Evolutionary conservation across 64 coral and sea anemone species (phyloP), one percentile per base, ranked within the genome.

Genomic region (Stylophora pistillata): DNA sequence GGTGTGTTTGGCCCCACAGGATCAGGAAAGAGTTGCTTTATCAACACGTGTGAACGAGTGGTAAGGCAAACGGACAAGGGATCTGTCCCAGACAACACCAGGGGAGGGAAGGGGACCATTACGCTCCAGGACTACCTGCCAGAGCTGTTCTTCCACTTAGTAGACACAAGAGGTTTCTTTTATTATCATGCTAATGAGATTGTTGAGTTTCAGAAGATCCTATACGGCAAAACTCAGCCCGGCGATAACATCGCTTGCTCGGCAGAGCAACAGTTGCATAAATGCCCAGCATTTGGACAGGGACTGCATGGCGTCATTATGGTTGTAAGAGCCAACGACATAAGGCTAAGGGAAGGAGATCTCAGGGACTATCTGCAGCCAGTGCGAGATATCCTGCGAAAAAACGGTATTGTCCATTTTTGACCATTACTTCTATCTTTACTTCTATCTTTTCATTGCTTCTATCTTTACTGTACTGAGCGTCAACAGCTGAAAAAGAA

Each of bases 11-110:
- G 91, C 15, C 91, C 85, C 1, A 93, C 91, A 15, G 91, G 91
- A 26, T 93, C 91, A 13, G 91, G 91, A 1, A 93, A 93, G 66
- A 93, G 91, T 25, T 88, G 85, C 31, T 93, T 93, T 14, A 93
- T 93, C 52, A 88, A 93, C 29, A 93, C 91, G 17, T 88, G 91
- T 71, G 91, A 93, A 26, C 61, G 85, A 20, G 28, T 76, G 2
- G 76, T 93, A 20, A 86, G 85, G 12, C 25, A 92, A 37, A 80
- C 83, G 1, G 76, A 92, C 0, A 86, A 87, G 23, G 90, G 90
- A 16, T 57, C 82, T 0, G 90, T 58, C 13, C 90, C 90, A 18
- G 79, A 82, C 25, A 80, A 28, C 14, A 79, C 83, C 0, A 78
- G 83, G 58, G 90, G 90, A 2, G 26, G 29, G 15, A 82, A 92